Percentiles rank a stretch among this genome's conserved stretches.
Evolutionary conservation across 1,140 invertebrate genomes (phyloP).

Genomic region (Chrysomallon squamiferum): DNA sequence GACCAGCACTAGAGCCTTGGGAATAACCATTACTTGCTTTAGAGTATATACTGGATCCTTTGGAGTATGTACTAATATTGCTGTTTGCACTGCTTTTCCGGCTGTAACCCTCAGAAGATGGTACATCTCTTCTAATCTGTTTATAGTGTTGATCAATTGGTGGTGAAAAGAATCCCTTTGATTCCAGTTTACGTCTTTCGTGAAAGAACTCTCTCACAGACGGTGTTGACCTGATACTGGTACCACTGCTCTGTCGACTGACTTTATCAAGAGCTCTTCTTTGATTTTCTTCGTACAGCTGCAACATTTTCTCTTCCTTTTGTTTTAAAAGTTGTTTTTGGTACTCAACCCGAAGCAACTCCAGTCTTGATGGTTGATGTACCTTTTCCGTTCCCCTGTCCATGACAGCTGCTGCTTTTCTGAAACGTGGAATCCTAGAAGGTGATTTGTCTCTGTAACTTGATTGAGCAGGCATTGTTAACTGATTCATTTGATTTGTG

Average conservation of each 20-base stretch:
- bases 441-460: conserved; percentile 3
- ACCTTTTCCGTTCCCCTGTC: conserved; percentile 3
- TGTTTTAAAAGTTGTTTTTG: conserved; percentile 59
- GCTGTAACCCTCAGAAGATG: conserved; percentile 5
- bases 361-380: conserved; percentile 41
- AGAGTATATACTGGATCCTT: not conserved
- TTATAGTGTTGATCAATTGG: conserved; percentile 42
- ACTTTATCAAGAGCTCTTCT: conserved; percentile 49
- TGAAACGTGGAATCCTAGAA: not conserved
- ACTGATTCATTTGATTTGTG: not conserved
- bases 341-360: conserved; percentile 57
- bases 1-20: conserved; percentile 27
- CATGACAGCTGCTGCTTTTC: not conserved
- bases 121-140: conserved; percentile 17
- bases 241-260: conserved; percentile 23
- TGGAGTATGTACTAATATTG: conserved; percentile 3
- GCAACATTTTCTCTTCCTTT: conserved; percentile 58
- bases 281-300: conserved; percentile 59
- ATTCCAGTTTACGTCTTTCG: conserved; percentile 36
- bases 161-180: conserved; percentile 21
- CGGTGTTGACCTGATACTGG: not conserved
- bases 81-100: conserved; percentile 12
- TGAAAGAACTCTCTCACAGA: conserved; percentile 47
- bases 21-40: conserved; percentile 20
- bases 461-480: not conserved